A percentile compares a stretch with the other conserved stretches of the same genome.
These are phyloP conservation scores for Danio kyathit DNA, from an alignment of 2,797 vertebrate genomes.

Conservation along the genomic window DNA sequence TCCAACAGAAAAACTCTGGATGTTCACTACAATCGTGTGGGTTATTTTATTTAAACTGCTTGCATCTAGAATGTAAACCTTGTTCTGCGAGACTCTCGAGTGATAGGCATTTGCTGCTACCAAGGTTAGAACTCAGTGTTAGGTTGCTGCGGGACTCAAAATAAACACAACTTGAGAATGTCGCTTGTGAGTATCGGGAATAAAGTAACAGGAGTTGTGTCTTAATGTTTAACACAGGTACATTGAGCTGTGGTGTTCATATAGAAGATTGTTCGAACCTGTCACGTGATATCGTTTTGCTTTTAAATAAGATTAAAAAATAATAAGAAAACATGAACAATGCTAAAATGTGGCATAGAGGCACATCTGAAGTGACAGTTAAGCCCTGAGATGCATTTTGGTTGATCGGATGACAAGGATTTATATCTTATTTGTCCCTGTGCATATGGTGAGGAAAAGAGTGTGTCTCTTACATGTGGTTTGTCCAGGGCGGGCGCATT, in stretches of 20 bases:
- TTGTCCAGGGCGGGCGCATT: too few species aligned
- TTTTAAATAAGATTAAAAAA: too few species aligned
- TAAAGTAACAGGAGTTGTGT: not conserved
- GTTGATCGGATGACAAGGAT: too few species aligned
- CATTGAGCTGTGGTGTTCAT: not conserved
- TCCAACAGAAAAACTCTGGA: not conserved
- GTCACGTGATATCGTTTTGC: too few species aligned
- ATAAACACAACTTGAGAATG: not conserved
- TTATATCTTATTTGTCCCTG: too few species aligned
- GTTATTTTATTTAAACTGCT: slow-evolving; percentile 2
- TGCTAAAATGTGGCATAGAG: too few species aligned
- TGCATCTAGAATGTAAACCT: not conserved
- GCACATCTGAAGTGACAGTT: too few species aligned
- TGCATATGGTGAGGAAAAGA: too few species aligned
- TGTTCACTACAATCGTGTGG: slow-evolving; percentile 4
- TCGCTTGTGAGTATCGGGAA: not conserved
- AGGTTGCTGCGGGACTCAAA: not conserved
- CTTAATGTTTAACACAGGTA: not conserved
- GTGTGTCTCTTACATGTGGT: too few species aligned
- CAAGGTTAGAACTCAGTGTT: not conserved
- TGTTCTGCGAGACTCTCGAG: not conserved
- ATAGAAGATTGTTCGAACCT: not conserved
- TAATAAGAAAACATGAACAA: too few species aligned
- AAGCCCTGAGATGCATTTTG: too few species aligned
- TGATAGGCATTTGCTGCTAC: not conserved